Evolutionary conservation across 1,140 invertebrate genomes (phyloP).

Genomic region (Drosophila erecta): DNA sequence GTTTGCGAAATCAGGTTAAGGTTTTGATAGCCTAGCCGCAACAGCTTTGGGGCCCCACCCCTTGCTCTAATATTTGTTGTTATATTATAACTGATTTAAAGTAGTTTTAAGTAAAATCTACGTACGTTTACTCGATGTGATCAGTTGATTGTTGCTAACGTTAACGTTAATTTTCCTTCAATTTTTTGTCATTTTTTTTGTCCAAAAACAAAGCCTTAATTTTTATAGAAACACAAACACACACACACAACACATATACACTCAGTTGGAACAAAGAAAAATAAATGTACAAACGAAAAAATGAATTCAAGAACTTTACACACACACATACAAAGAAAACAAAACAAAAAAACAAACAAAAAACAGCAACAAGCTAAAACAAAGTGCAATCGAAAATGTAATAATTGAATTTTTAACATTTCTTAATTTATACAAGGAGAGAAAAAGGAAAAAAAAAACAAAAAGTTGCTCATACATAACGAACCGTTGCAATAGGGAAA

Average conservation of each 20-base stretch:
- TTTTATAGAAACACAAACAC: slow-evolving; percentile 14
- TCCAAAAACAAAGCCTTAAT: slow-evolving; percentile 32
- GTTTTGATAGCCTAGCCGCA: slow-evolving; percentile 49
- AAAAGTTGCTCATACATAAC: slow-evolving; percentile 46
- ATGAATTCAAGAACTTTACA: slow-evolving; percentile 43
- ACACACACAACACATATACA: slow-evolving; percentile 5
- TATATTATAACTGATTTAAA: slow-evolving; percentile 67
- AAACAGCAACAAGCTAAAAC: slow-evolving; percentile 50
- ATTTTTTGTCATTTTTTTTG: slow-evolving; percentile 30
- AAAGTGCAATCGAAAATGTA: slow-evolving; percentile 73
- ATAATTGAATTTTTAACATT: slow-evolving; percentile 66
- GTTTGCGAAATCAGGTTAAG: slow-evolving; percentile 48
- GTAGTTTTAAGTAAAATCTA: slow-evolving; percentile 71
- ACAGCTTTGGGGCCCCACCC: slow-evolving; percentile 15
- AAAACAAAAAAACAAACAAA: not conserved
- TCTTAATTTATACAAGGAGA: slow-evolving; percentile 63
- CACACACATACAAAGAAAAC: slow-evolving; percentile 26
- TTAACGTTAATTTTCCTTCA: slow-evolving; percentile 52
- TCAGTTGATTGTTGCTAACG: slow-evolving; percentile 78
- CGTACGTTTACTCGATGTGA: slow-evolving; percentile 68
- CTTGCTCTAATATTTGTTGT: slow-evolving; percentile 71
- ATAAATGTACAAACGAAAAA: slow-evolving; percentile 31
- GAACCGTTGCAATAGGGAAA: slow-evolving; percentile 67
- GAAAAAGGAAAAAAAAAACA: slow-evolving; percentile 44
- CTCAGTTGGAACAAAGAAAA: slow-evolving; percentile 38